Percentiles rank a stretch among this genome's conserved stretches.
phyloP scores from a whole-genome alignment of 2,113 vertebrate species.

The Hassar affinis region DNA sequence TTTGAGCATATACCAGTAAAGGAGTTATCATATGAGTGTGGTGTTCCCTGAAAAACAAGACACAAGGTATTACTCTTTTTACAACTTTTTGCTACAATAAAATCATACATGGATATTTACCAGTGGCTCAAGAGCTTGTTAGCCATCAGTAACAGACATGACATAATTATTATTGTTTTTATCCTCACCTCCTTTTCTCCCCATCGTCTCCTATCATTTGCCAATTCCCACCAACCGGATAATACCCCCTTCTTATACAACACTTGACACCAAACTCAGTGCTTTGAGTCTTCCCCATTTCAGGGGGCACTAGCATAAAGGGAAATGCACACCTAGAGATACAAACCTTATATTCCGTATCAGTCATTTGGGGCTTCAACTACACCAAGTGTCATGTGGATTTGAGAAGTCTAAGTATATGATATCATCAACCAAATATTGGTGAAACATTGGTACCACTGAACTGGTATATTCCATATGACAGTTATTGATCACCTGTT shows the following conservation, averaged over 20 bases:
- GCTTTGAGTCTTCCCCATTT: too few species aligned
- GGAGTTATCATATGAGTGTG: constrained; percentile 82
- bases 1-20: constrained; percentile 84
- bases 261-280: neutral
- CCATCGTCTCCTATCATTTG: neutral
- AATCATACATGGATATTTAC: neutral
- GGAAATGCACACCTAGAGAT: too few species aligned
- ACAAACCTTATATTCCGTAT: too few species aligned
- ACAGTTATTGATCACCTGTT: neutral
- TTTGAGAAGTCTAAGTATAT: too few species aligned
- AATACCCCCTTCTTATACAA: neutral
- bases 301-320: too few species aligned
- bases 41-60: constrained; percentile 74
- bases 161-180: neutral
- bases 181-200: neutral
- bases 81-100: neutral
- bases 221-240: neutral
- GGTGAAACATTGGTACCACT: too few species aligned
- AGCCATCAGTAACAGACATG: neutral
- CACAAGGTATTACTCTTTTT: neutral
- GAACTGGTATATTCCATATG: neutral
- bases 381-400: too few species aligned
- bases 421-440: too few species aligned
- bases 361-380: too few species aligned
- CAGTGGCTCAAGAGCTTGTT: neutral